A percentile compares a stretch with the other conserved stretches of the same genome.
Evolutionary conservation across 1,140 invertebrate genomes (phyloP).

Genomic region (Drosophila watanabei): DNA sequence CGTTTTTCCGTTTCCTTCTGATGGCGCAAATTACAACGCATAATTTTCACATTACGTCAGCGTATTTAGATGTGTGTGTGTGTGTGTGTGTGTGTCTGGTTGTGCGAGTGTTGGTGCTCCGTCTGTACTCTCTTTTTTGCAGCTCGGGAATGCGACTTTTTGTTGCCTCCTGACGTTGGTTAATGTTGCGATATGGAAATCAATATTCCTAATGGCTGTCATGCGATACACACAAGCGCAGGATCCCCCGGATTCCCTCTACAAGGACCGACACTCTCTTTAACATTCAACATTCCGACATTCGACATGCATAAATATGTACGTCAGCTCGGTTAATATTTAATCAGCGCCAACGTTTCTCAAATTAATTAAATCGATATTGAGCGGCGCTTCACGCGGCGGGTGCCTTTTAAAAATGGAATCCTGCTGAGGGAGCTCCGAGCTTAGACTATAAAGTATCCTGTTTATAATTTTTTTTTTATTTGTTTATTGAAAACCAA

Average conservation of each 20-base stretch:
- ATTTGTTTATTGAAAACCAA: neutral
- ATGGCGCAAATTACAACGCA: conserved; percentile 78
- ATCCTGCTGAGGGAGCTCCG: neutral
- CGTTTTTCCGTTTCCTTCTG: conserved; percentile 76
- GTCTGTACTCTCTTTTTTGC: conserved; percentile 38
- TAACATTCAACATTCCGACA: conserved; percentile 32
- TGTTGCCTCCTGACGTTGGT: conserved; percentile 58
- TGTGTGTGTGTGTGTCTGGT: conserved; percentile 6
- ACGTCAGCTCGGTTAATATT: conserved; percentile 50
- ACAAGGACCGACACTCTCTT: conserved; percentile 23
- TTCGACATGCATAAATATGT: conserved; percentile 47
- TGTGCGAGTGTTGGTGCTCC: conserved; percentile 35
- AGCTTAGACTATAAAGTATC: neutral
- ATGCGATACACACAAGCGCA: conserved; percentile 48
- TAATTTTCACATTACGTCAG: conserved; percentile 82
- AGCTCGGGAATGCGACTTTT: conserved; percentile 42
- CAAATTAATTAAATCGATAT: conserved; percentile 65
- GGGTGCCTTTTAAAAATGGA: neutral
- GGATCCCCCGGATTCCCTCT: conserved; percentile 2
- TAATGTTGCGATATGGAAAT: conserved; percentile 81
- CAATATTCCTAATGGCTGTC: conserved; percentile 80
- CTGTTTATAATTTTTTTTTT: too few relatives aligned
- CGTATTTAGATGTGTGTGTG: conserved; percentile 45
- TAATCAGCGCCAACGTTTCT: conserved; percentile 42
- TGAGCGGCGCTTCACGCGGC: neutral